A percentile compares a stretch with the other conserved stretches of the same genome.
phyloP scores from a whole-genome alignment of 2,888 invertebrate genomes.

The Cephus pygmeus region DNA sequence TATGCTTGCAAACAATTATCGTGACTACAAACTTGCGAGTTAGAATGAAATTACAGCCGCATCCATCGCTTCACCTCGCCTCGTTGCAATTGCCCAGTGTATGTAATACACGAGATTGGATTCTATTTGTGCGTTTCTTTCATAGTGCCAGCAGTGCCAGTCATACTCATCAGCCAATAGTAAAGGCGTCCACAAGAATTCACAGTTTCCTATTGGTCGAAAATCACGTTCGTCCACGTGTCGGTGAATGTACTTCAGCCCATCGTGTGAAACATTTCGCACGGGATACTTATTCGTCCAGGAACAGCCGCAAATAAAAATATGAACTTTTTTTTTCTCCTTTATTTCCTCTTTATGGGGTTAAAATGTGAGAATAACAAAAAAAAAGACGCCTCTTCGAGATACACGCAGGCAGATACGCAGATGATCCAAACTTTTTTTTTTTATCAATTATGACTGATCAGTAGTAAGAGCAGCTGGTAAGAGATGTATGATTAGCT shows the following conservation, averaged over 20 bases:
- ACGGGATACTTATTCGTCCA: neutral
- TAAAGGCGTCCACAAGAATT: neutral
- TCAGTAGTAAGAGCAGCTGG: too few relatives aligned
- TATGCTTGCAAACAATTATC: neutral
- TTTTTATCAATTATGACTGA: too few relatives aligned
- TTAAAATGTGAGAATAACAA: too few relatives aligned
- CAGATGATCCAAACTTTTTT: too few relatives aligned
- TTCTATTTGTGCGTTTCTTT: neutral
- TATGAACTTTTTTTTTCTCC: too few relatives aligned
- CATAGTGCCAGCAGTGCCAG: too few relatives aligned
- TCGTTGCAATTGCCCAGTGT: neutral
- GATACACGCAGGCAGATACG: too few relatives aligned
- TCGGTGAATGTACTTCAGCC: neutral
- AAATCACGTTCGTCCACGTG: neutral
- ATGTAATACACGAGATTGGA: neutral
- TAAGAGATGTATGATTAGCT: too few relatives aligned
- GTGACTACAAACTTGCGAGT: neutral
- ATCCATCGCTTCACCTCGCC: neutral
- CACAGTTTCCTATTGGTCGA: neutral
- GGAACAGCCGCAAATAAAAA: neutral
- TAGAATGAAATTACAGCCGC: neutral
- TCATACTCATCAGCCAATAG: neutral
- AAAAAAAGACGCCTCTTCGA: too few relatives aligned
- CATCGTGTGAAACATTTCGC: neutral
- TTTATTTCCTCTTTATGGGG: too few relatives aligned